Base-by-base conservation (phyloP, 2,797 vertebrate genomes). In the Phoxinus dragarum region DNA sequence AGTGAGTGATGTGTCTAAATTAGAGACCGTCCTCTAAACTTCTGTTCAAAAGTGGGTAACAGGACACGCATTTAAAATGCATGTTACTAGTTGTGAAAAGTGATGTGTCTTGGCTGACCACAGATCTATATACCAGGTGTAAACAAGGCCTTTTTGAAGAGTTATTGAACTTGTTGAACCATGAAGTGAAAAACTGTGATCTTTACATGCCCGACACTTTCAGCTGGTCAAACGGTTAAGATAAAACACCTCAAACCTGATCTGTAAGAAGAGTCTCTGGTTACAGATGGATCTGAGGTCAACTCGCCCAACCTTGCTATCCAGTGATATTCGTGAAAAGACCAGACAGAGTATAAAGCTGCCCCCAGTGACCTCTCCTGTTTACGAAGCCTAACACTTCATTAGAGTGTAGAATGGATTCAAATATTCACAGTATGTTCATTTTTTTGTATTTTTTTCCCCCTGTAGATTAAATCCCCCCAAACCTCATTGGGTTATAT, bases 121-220 rank as follows among this genome's bases (percentile, higher is more conserved):
- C 76, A 17, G 14, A 49, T 79, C 40, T 79, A 44, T 79, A 31
- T 42, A 79, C 56, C 77, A 79, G 17, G 77, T 66, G 40, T 80
- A 80, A 80, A 80, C 77, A 80, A 66, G n/a, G 8, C 23, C 34
- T 68, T 78, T 83, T 56, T 80, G 76, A 87, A 87, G 86, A 81
- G 75, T 40, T 59, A 54, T 75, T 47, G 49, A 75, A 66, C 44
- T 80, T 81, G 56, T 74, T 81, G 42, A 79, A 82, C 80, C 23
- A 2, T 69, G 9, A 19, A 34, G 67, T 67, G 40, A 75, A 67
- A 68, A 56, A 61, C 61, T 79, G 56, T 69, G 76, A 67, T 86
- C 59, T 85, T 76, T 72, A 87, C 78, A 87, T 67, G 61, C 23
- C 44, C 0, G 17, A 75, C 73, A 86, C 27, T 80, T 80, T 19